Evolutionary conservation across 2,113 vertebrate genomes (phyloP).

Genomic region (Psilopogon haemacephalus): DNA sequence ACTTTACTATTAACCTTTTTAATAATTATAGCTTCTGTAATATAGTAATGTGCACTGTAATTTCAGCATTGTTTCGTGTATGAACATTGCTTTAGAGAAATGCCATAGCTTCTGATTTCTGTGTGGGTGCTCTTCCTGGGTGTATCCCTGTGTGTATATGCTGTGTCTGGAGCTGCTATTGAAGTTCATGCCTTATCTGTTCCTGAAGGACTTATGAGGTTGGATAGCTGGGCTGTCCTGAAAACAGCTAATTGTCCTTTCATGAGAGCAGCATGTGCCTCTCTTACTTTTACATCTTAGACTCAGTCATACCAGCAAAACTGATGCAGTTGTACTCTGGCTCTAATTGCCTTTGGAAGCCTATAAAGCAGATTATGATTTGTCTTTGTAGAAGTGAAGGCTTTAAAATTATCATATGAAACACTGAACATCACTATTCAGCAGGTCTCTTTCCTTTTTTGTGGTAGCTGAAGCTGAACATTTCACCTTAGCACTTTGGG

Average conservation of each 20-base stretch:
- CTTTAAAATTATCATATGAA: background rate
- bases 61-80: background rate
- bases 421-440: background rate
- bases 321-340: background rate
- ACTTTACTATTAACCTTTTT: background rate
- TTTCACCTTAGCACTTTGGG: background rate
- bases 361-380: background rate
- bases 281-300: background rate
- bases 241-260: background rate
- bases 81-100: background rate
- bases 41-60: background rate
- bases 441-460: background rate
- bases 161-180: background rate
- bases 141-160: background rate
- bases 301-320: background rate
- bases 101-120: background rate
- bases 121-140: fast-evolving
- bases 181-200: background rate
- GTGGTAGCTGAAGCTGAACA: background rate
- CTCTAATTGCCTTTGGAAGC: background rate
- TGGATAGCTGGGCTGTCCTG: background rate
- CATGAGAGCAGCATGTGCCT: background rate
- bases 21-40: background rate
- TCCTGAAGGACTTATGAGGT: background rate
- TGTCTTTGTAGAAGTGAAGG: background rate